Evolutionary conservation across 2,113 vertebrate genomes (phyloP).

Genomic region (Eira barbara): DNA sequence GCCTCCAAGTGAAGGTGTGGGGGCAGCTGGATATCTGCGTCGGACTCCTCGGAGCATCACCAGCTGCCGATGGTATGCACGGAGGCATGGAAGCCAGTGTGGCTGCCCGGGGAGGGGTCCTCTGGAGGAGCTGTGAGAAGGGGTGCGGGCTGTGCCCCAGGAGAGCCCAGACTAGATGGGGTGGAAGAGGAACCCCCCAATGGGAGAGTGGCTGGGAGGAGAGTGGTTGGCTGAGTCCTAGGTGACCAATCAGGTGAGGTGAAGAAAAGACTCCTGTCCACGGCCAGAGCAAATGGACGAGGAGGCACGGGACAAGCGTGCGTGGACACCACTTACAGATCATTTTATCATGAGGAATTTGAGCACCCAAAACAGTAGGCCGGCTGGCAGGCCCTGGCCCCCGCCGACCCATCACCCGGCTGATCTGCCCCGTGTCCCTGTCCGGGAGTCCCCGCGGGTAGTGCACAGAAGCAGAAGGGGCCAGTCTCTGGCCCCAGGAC

Average conservation of each 20-base stretch:
- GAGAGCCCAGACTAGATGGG: neutral
- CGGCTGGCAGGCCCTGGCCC: too few species aligned
- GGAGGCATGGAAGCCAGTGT: fast-evolving
- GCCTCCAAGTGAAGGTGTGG: neutral
- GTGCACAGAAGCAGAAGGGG: too few species aligned
- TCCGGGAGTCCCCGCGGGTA: too few species aligned
- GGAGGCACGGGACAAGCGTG: neutral
- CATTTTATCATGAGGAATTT: neutral
- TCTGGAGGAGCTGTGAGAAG: neutral
- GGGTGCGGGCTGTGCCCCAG: neutral
- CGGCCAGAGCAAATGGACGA: neutral
- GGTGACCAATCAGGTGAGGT: neutral
- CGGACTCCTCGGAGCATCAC: neutral
- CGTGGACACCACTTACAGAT: fast-evolving
- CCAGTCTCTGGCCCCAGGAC: too few species aligned
- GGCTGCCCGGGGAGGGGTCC: neutral
- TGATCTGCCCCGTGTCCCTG: neutral
- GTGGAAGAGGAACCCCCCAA: fast-evolving
- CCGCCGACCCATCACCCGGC: fast-evolving
- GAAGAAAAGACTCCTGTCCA: neutral
- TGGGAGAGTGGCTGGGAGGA: neutral
- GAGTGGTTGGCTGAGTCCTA: fast-evolving
- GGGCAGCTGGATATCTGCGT: neutral
- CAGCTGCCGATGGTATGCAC: neutral
- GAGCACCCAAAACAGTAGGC: neutral